phyloP scores from a whole-genome alignment of 2,888 invertebrate species.

The Digitonthophagus gazella region DNA sequence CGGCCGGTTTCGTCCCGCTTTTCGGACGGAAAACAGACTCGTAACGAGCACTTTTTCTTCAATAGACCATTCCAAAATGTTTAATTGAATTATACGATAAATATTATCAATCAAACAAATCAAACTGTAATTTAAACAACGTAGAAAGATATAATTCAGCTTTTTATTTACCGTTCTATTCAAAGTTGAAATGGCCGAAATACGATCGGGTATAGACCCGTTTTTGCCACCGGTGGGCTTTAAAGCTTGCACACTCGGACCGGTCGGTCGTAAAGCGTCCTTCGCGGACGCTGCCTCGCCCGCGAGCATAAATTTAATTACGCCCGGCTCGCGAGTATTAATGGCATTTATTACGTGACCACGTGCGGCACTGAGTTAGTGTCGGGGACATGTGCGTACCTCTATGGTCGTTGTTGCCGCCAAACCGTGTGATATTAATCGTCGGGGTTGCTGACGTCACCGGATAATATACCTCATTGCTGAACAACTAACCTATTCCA shows the following conservation, averaged over 20 bases:
- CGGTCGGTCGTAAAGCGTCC: slow-evolving; percentile 12
- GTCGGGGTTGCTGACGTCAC: not conserved
- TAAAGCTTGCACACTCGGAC: slow-evolving; percentile 5
- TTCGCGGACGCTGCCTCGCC: slow-evolving; percentile 7
- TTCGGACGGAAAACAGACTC: not conserved
- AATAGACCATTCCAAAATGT: not conserved
- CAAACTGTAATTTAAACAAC: too few relatives aligned
- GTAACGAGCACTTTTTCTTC: not conserved
- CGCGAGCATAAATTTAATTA: slow-evolving; percentile 16
- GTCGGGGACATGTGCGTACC: not conserved
- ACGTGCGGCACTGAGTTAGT: slow-evolving; percentile 13
- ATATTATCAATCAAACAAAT: too few relatives aligned
- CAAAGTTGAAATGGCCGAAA: not conserved
- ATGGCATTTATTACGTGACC: slow-evolving; percentile 16
- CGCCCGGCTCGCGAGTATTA: slow-evolving; percentile 7
- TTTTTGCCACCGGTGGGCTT: slow-evolving; percentile 1
- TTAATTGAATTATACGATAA: not conserved
- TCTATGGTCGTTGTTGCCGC: slow-evolving; percentile 1
- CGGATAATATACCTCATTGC: not conserved
- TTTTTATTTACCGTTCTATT: not conserved
- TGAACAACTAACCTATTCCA: not conserved
- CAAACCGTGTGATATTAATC: not conserved
- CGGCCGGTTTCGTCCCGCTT: not conserved
- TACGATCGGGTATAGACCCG: not conserved
- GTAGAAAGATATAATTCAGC: not conserved